Percentiles rank a stretch among this genome's conserved stretches.
These are phyloP conservation scores for Heliconius aoede DNA, from an alignment of 2,888 invertebrate species.

Conservation along the genomic window DNA sequence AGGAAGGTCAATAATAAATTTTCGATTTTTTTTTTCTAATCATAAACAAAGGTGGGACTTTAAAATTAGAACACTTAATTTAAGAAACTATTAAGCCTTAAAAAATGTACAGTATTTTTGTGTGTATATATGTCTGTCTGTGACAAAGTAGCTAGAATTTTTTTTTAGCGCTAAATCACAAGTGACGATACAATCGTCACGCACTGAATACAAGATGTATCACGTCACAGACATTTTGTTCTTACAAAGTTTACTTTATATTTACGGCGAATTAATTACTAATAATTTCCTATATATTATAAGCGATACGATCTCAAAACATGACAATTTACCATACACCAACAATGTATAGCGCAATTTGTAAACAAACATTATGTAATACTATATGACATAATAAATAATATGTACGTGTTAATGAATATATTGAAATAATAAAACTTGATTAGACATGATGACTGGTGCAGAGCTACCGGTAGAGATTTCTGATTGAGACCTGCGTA, in stretches of 20 bases:
- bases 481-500: background rate
- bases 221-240: no score
- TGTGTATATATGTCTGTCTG: no score
- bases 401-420: background rate
- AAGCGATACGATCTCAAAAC: no score
- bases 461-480: background rate
- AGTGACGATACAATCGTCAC: background rate
- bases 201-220: background rate
- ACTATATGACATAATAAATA: background rate
- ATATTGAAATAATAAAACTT: conserved; percentile 22
- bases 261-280: no score
- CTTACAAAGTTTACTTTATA: no score
- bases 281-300: no score
- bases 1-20: conserved; percentile 18
- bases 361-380: conserved; percentile 19
- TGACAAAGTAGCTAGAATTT: no score
- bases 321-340: background rate
- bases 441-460: conserved; percentile 34
- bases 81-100: no score
- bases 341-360: background rate
- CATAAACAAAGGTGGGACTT: background rate
- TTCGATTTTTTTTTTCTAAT: background rate
- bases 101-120: no score
- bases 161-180: no score
- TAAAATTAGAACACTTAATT: no score